phyloP scores from a whole-genome alignment of 2,113 vertebrate species.

The Syrmaticus mikado region DNA sequence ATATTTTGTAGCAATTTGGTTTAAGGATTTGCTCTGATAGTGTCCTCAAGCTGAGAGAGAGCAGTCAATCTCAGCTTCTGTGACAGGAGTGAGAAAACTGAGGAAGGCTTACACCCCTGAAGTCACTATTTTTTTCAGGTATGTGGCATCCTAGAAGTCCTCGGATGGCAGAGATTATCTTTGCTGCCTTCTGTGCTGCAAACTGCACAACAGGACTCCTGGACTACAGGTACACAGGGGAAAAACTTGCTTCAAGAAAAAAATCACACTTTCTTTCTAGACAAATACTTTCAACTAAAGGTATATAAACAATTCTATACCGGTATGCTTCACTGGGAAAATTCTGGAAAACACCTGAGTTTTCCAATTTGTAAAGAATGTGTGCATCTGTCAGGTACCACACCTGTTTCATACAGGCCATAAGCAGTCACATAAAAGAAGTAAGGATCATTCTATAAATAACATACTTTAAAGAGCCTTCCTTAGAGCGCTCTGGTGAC shows the following conservation, averaged over 20 bases:
- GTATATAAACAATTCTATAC: background rate
- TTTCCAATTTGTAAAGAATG: background rate
- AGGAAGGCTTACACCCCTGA: background rate
- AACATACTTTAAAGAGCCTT: background rate
- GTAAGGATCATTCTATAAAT: background rate
- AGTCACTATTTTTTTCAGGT: background rate
- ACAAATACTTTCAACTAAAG: background rate
- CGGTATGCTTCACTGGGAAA: background rate
- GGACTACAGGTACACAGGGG: background rate
- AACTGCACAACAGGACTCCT: background rate
- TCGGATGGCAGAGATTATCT: background rate
- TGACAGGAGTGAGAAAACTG: background rate
- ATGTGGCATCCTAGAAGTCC: background rate
- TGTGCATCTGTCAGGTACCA: background rate
- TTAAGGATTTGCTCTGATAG: background rate
- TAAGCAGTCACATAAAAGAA: background rate
- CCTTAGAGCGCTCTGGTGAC: background rate
- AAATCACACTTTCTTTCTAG: background rate
- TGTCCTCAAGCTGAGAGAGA: background rate
- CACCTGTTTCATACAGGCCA: background rate
- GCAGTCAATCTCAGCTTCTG: background rate
- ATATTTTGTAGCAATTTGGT: background rate
- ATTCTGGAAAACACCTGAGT: background rate
- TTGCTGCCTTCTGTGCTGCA: background rate
- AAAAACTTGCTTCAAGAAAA: background rate